These are phyloP conservation scores for Sipha maydis DNA, from an alignment of 2,888 invertebrate species.

Conservation along the genomic window DNA sequence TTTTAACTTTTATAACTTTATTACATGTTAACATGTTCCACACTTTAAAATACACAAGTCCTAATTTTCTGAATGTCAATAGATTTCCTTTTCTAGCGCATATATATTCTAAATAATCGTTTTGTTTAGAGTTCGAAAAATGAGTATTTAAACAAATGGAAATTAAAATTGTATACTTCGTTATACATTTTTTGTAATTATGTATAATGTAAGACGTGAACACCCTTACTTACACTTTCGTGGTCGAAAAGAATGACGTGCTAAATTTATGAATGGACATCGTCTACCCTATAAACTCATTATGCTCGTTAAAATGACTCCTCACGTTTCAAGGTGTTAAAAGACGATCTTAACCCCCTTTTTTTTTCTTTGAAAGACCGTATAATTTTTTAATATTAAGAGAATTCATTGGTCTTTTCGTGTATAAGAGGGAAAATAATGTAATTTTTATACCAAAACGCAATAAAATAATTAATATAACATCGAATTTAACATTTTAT, in stretches of 20 bases:
- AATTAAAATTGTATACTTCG: slow-evolving; percentile 11
- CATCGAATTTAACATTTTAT: not conserved
- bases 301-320: slow-evolving; percentile 32
- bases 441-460: slow-evolving; percentile 12
- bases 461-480: slow-evolving; percentile 26
- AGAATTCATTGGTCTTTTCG: not conserved
- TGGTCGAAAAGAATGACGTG: slow-evolving; percentile 49
- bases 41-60: not conserved
- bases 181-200: slow-evolving; percentile 40
- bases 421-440: not conserved
- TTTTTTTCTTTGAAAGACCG: slow-evolving; percentile 20
- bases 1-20: not conserved
- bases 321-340: slow-evolving; percentile 52
- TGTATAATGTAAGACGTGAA: not conserved
- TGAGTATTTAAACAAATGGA: not conserved
- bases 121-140: not conserved
- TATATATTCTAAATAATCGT: slow-evolving; percentile 7
- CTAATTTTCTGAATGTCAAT: slow-evolving; percentile 3
- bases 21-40: not conserved
- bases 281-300: slow-evolving; percentile 22
- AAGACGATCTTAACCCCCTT: slow-evolving; percentile 9
- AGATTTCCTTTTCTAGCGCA: not conserved
- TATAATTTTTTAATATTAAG: slow-evolving; percentile 54
- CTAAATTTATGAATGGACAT: slow-evolving; percentile 56
- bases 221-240: not conserved